A percentile compares a stretch with the other conserved stretches of the same genome.
Conservation (phyloP, 1,140 invertebrate species). For the Berghia stephanieae region DNA sequence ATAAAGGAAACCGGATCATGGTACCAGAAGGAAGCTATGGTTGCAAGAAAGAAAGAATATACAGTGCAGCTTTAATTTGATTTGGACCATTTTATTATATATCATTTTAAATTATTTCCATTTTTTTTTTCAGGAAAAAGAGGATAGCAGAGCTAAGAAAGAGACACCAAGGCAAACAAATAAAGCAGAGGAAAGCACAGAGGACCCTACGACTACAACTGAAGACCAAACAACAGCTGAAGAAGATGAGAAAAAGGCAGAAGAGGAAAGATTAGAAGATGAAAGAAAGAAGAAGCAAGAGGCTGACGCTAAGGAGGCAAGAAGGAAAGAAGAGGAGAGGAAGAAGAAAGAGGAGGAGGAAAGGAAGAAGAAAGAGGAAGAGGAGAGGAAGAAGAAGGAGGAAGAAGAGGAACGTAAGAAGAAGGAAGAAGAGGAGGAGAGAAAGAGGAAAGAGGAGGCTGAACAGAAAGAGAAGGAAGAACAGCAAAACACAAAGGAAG, state of each 20-base stretch:
- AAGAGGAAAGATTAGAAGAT: neutral
- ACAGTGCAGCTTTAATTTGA: neutral
- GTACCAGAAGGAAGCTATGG: no score
- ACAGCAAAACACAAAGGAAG: neutral
- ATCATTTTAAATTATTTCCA: neutral
- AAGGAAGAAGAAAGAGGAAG: neutral
- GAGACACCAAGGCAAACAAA: no score
- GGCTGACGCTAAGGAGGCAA: neutral
- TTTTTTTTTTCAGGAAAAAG: neutral
- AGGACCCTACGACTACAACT: neutral
- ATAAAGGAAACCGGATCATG: no score
- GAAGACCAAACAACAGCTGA: neutral
- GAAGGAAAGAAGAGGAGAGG: neutral
- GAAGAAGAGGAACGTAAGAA: neutral
- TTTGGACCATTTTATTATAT: neutral
- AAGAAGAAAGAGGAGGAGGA: neutral
- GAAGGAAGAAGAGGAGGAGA: neutral
- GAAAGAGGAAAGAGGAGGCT: neutral
- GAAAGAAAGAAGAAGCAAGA: neutral
- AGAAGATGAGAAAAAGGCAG: neutral
- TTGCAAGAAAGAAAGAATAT: neutral
- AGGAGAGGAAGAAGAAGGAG: neutral
- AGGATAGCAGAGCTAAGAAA: neutral
- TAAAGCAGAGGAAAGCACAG: slow-evolving; percentile 1
- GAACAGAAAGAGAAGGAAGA: neutral